Conservation (phyloP, 2,888 invertebrate species). For the Priocnemis perturbator region DNA sequence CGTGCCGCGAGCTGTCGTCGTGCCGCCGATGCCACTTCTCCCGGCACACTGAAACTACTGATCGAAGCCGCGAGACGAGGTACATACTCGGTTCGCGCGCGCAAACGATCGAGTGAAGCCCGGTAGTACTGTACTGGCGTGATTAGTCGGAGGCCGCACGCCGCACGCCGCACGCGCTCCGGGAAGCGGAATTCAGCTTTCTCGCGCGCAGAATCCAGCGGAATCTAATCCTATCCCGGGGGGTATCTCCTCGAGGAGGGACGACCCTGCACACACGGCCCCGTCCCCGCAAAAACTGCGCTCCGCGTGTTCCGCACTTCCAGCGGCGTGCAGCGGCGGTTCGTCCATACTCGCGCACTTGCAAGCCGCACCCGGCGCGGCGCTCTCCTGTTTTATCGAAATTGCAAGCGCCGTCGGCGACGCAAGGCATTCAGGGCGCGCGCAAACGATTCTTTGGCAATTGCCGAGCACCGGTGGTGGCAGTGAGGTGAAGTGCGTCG, state of each 20-base stretch:
- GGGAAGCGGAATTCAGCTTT: too few species aligned
- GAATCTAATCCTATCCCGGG: background rate
- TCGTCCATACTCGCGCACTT: slow-evolving; percentile 50
- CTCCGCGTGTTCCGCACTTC: slow-evolving; percentile 58
- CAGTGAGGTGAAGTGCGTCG: slow-evolving; percentile 44
- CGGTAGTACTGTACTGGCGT: background rate
- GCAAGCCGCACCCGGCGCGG: slow-evolving; percentile 60
- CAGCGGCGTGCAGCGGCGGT: slow-evolving; percentile 42
- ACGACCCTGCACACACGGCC: slow-evolving; percentile 7
- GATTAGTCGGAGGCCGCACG: too few species aligned
- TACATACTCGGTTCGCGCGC: too few species aligned
- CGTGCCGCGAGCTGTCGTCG: too few species aligned
- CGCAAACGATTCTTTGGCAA: slow-evolving; percentile 47
- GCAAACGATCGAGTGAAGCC: background rate
- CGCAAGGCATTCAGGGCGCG: slow-evolving; percentile 13
- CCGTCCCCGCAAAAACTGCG: slow-evolving; percentile 54
- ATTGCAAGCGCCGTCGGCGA: slow-evolving; percentile 24
- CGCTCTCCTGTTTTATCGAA: slow-evolving; percentile 43
- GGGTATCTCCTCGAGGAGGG: background rate
- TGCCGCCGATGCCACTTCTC: too few species aligned
- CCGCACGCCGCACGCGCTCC: too few species aligned
- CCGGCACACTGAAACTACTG: too few species aligned
- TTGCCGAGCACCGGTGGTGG: slow-evolving; percentile 20
- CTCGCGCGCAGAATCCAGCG: background rate
- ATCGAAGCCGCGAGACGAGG: too few species aligned